Percentiles rank a stretch among this genome's conserved stretches.
Conservation (phyloP, 2,797 vertebrate genomes). For the Arrhamphus sclerolepis region DNA sequence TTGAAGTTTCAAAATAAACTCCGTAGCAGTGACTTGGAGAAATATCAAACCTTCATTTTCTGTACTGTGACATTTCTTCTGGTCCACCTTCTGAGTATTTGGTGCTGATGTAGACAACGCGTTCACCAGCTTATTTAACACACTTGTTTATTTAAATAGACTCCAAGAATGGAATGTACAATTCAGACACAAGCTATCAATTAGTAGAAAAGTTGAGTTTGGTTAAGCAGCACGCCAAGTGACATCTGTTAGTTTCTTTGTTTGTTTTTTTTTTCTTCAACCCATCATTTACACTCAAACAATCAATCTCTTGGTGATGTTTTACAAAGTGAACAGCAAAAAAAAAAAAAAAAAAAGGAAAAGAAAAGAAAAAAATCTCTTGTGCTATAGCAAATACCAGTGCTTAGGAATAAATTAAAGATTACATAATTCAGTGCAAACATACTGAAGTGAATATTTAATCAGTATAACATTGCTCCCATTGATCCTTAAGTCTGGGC, state of each 20-base stretch:
- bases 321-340: conserved; percentile 50
- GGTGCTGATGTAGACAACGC: background rate
- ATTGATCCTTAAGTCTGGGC: conserved; percentile 9
- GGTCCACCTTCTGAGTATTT: background rate
- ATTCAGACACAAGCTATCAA: conserved; percentile 60
- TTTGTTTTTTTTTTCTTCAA: background rate
- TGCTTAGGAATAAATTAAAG: conserved; percentile 57
- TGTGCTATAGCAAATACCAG: conserved; percentile 69
- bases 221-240: conserved; percentile 66
- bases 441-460: conserved; percentile 29
- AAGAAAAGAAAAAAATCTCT: conserved; percentile 45
- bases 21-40: background rate
- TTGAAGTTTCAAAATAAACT: conserved; percentile 15
- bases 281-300: conserved; percentile 29
- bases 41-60: conserved; percentile 10
- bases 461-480: conserved; percentile 32
- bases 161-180: conserved; percentile 72
- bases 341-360: conserved; percentile 1
- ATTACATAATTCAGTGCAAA: conserved; percentile 66
- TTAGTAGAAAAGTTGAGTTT: conserved; percentile 68
- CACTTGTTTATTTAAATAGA: conserved; percentile 78
- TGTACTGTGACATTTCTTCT: conserved; percentile 11
- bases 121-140: conserved; percentile 42
- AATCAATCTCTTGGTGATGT: conserved; percentile 30
- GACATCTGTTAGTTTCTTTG: conserved; percentile 21